These are phyloP conservation scores for Erinaceus europaeus DNA, from an alignment of 2,113 vertebrate species.

Conservation along the genomic window DNA sequence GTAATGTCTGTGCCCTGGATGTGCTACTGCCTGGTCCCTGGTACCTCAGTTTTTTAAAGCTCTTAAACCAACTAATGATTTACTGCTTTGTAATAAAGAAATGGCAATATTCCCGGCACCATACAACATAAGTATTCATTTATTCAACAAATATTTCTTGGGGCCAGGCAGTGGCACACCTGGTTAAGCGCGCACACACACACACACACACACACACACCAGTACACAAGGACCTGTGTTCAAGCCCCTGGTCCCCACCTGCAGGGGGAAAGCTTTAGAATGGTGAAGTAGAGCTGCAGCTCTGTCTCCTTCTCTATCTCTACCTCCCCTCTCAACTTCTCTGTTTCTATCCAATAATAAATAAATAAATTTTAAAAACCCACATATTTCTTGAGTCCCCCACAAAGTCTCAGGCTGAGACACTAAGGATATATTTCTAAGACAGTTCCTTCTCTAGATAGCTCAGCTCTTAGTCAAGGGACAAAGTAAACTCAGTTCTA, in stretches of 20 bases:
- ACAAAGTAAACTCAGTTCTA: slow-evolving; percentile 47
- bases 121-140: slow-evolving; percentile 15
- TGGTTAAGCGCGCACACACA: no score
- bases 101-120: not conserved
- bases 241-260: no score
- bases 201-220: no score
- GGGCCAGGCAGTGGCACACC: no score
- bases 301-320: no score
- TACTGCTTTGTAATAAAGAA: not conserved
- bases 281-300: no score
- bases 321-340: no score
- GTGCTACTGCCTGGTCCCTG: not conserved
- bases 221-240: no score
- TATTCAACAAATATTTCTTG: slow-evolving; percentile 27
- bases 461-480: not conserved
- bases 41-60: not conserved
- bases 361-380: no score
- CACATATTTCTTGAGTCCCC: no score
- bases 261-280: no score
- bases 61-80: slow-evolving; percentile 1
- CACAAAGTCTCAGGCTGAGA: not conserved
- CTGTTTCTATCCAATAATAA: no score
- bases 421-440: not conserved
- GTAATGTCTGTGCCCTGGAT: not conserved
- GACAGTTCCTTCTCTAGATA: not conserved